phyloP scores from a whole-genome alignment of 2,113 vertebrate species.

The Galbula dea region DNA sequence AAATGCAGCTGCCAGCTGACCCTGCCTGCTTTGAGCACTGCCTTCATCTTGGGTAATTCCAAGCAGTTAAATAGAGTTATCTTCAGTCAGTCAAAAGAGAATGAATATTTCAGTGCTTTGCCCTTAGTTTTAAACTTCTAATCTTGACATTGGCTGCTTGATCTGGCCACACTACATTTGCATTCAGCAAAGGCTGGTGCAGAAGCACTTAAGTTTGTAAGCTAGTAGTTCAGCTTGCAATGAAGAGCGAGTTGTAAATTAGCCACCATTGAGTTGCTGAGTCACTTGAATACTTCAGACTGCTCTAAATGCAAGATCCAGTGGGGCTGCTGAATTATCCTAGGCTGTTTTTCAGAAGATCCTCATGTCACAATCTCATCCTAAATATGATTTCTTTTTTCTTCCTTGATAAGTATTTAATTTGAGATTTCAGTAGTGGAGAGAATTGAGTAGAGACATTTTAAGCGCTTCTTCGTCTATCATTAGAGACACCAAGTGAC shows the following conservation, averaged over 20 bases:
- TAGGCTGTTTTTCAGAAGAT: conserved; percentile 20
- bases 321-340: conserved; percentile 55
- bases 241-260: conserved; percentile 47
- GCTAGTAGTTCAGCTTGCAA: neutral
- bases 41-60: neutral
- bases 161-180: neutral
- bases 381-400: conserved; percentile 49
- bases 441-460: conserved; percentile 66
- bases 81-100: neutral
- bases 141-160: neutral
- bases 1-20: neutral
- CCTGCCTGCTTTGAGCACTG: neutral
- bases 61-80: neutral
- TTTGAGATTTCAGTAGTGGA: conserved; percentile 20
- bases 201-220: conserved; percentile 1
- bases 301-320: conserved; percentile 46
- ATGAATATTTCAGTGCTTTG: neutral
- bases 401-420: conserved; percentile 28
- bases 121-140: neutral
- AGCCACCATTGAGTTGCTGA: conserved; percentile 52
- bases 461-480: conserved; percentile 64
- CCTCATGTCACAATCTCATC: conserved; percentile 25
- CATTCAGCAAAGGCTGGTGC: neutral
- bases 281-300: conserved; percentile 43
- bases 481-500: conserved; percentile 62